Evolutionary conservation across 2,797 vertebrate genomes (phyloP), one percentile per base, ranked within the genome.

Genomic region (Onychomys arenicola): DNA sequence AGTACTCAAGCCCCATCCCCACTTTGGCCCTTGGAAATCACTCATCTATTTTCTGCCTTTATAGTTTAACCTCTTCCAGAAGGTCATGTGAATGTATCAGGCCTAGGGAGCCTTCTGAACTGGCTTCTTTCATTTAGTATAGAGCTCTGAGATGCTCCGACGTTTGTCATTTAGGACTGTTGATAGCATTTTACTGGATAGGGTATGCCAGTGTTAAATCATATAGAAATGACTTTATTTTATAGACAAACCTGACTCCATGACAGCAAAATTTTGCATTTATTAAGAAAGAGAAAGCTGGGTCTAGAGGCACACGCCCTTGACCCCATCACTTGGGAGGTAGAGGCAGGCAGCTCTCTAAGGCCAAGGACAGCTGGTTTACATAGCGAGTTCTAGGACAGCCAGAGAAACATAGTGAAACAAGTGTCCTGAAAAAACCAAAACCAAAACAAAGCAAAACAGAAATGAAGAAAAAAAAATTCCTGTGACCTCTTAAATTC

Each of bases 201-300:
- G 40, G 34, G 59, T 73, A 40, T 57, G 29, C 37, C 71, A 93
- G 61, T 34, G 55, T 90, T 86, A 88, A 93, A 78, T 1, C 14
- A 92, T n/a, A 93, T 83, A 91, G 25, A 23, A 84, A 49, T 89
- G 34, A 46, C 34, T 69, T 81, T 84, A 94, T 87, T 77, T 96
- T 71, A 7, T 61, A 80, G 49, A 78, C 63, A 52, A 89, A 32
- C 32, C 91, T 84, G 43, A 43, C 88, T 92, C 89, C 17, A 25
- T 82, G 21, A 73, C 6, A 67, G 55, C 40, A 29, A 85, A 92
- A 78, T 65, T 49, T 46, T 65, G 9, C 12, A 84, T 65, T 96
- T 77, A 82, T 46, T 59, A 71, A 92, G 81, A 49, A 71, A 61
- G 29, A 29, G 46, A 90, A 83, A 43, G 25, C 59, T 43, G 32